Evolutionary conservation across 2,113 vertebrate genomes (phyloP).

Genomic region (Rhadina sibilatrix): DNA sequence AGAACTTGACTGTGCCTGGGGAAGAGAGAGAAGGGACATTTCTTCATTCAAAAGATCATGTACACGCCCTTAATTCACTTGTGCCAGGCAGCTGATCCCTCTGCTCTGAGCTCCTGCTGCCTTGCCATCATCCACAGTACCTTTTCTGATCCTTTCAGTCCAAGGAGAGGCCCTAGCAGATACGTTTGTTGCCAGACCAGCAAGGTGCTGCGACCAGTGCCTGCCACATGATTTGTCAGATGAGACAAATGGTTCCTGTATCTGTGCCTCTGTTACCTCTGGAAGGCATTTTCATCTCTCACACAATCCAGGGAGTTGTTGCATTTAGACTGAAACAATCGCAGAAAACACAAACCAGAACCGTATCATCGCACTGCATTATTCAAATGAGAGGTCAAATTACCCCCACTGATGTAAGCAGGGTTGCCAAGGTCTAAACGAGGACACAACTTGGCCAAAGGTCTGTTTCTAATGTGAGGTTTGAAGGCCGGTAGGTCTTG

Average conservation of each 20-base stretch:
- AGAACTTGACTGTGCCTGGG: neutral
- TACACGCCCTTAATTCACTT: neutral
- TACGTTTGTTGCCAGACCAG: neutral
- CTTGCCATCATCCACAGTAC: neutral
- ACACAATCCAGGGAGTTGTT: neutral
- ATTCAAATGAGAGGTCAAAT: slow-evolving; percentile 56
- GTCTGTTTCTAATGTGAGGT: slow-evolving; percentile 68
- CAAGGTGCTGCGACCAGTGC: neutral
- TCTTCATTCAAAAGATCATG: neutral
- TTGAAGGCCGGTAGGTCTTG: slow-evolving; percentile 59
- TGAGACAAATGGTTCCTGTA: neutral
- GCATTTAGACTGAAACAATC: neutral
- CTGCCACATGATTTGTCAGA: neutral
- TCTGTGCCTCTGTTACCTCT: neutral
- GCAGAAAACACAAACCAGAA: slow-evolving; percentile 32
- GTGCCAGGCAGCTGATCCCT: neutral
- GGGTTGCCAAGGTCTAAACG: slow-evolving; percentile 53
- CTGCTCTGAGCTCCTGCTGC: neutral
- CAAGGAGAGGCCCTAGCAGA: neutral
- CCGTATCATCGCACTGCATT: neutral
- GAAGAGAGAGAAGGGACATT: neutral
- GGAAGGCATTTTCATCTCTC: neutral
- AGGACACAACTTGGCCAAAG: slow-evolving; percentile 62
- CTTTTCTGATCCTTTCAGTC: neutral
- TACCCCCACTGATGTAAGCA: slow-evolving; percentile 46